phyloP scores from a whole-genome alignment of 1,140 invertebrate genomes.

The Gonatopus flavifemur region DNA sequence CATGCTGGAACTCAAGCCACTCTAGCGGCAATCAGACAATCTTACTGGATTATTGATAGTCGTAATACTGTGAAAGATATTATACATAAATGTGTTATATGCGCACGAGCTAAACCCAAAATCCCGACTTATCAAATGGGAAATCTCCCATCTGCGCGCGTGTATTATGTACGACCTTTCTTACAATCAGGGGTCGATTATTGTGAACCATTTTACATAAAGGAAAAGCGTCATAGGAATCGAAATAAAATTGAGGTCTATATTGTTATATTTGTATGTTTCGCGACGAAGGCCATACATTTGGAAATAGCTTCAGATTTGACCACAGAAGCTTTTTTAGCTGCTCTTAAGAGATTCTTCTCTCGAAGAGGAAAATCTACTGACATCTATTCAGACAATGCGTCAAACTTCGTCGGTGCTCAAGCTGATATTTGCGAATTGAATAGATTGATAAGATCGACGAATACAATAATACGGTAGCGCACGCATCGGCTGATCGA shows the following conservation, averaged over 20 bases:
- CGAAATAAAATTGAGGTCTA: neutral
- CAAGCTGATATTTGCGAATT: neutral
- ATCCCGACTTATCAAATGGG: no score
- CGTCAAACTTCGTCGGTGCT: neutral
- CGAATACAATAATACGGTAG: neutral
- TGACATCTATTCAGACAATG: neutral
- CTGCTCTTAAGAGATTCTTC: neutral
- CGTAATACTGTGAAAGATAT: neutral
- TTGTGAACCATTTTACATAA: neutral
- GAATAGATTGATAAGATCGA: neutral
- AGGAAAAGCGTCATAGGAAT: neutral
- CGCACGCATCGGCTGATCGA: neutral
- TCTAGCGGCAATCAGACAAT: neutral
- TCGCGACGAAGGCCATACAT: neutral
- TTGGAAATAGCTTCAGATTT: neutral
- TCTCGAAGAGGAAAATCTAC: neutral
- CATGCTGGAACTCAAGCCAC: neutral
- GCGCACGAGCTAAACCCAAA: no score
- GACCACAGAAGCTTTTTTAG: neutral
- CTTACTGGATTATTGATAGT: neutral
- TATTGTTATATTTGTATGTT: conserved; percentile 1
- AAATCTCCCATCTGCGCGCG: no score
- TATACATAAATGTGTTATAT: neutral
- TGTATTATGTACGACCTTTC: no score
- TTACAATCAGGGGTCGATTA: neutral